Percentiles rank a stretch among this genome's conserved stretches.
Conservation (phyloP, 1,140 invertebrate species). For the Drosophila sp. region DNA sequence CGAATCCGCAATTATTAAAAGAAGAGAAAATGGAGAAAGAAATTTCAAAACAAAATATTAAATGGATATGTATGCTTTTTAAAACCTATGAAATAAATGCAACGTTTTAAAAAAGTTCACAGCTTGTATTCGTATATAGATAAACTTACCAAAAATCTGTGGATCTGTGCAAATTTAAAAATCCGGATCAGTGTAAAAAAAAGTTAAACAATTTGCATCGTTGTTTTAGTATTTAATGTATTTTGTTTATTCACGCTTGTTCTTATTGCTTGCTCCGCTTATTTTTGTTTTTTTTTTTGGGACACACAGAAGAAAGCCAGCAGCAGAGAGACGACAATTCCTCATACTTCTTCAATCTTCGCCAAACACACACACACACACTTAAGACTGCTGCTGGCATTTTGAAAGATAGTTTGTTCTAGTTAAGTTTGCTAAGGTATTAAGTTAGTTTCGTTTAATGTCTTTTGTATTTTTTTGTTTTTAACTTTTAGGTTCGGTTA, state of each 20-base stretch:
- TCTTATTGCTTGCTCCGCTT: slow-evolving; percentile 37
- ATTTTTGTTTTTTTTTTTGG: not conserved
- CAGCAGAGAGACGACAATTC: slow-evolving; percentile 15
- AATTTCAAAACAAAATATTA: slow-evolving; percentile 23
- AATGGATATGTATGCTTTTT: slow-evolving; percentile 46
- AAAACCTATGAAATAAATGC: slow-evolving; percentile 46
- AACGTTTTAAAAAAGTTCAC: slow-evolving; percentile 38
- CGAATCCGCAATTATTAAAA: slow-evolving; percentile 31
- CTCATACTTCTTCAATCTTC: not conserved
- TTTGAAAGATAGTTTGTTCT: slow-evolving; percentile 18
- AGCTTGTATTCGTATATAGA: not conserved
- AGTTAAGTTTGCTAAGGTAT: slow-evolving; percentile 18
- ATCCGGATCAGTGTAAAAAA: not conserved
- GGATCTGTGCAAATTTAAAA: not conserved
- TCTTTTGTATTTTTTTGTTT: not conserved
- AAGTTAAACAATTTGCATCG: not conserved
- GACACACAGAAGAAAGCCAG: slow-evolving; percentile 33
- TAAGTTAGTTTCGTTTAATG: not conserved
- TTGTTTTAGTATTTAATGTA: slow-evolving; percentile 31
- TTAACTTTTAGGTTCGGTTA: slow-evolving; percentile 16
- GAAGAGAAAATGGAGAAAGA: not conserved
- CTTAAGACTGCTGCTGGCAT: slow-evolving; percentile 19
- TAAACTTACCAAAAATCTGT: not conserved
- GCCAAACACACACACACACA: not conserved
- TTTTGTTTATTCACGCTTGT: slow-evolving; percentile 49